Evolutionary conservation across 2,888 invertebrate species (phyloP).

Genomic region (Megamerina dolium): DNA sequence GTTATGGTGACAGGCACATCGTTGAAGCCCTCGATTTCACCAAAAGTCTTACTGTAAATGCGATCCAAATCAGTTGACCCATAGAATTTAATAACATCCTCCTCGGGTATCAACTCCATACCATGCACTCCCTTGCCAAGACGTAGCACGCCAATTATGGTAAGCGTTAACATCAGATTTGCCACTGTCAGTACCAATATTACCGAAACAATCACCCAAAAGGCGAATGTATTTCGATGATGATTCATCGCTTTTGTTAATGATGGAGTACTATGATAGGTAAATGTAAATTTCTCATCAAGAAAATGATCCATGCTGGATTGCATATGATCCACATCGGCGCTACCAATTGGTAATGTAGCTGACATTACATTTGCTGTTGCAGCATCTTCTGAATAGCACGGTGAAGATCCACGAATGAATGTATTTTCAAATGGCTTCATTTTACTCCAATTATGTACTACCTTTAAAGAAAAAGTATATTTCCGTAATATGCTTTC

Average conservation of each 20-base stretch:
- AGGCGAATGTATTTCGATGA: constrained; percentile 56
- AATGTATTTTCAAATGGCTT: constrained; percentile 45
- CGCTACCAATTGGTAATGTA: constrained; percentile 32
- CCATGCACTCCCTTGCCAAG: constrained; percentile 81
- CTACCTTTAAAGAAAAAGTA: too few species aligned
- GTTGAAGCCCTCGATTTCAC: constrained; percentile 57
- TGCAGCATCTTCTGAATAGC: constrained; percentile 43
- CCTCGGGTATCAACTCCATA: constrained; percentile 71
- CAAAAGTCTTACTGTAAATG: constrained; percentile 64
- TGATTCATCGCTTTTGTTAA: constrained; percentile 16
- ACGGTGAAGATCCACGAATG: constrained; percentile 44
- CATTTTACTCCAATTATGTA: too few species aligned
- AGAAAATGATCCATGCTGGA: constrained; percentile 30
- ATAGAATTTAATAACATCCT: constrained; percentile 69
- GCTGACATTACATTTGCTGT: constrained; percentile 41
- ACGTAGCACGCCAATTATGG: constrained; percentile 72
- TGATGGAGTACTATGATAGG: constrained; percentile 16
- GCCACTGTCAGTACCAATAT: constrained; percentile 69
- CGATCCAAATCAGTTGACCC: constrained; percentile 72
- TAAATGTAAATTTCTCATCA: constrained; percentile 32
- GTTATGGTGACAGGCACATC: constrained; percentile 53
- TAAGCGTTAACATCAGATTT: constrained; percentile 72
- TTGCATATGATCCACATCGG: constrained; percentile 24
- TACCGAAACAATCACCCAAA: constrained; percentile 72
- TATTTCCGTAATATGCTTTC: too few species aligned